These are phyloP conservation scores for Gymnodraco acuticeps DNA, from an alignment of 2,797 vertebrate genomes.

Conservation along the genomic window DNA sequence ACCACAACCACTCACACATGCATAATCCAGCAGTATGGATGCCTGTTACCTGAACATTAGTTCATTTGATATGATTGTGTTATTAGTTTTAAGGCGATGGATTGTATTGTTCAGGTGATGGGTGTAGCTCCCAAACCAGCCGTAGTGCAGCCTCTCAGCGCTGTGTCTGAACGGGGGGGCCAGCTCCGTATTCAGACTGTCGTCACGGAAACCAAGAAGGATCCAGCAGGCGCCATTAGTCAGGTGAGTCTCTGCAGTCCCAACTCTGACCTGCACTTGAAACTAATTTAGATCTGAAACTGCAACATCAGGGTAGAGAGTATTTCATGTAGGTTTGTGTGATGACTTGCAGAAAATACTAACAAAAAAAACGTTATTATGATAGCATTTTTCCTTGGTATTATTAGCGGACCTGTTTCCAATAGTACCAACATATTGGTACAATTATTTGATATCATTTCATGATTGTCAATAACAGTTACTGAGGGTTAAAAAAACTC, in stretches of 20 bases:
- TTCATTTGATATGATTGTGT: background rate
- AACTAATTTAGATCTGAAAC: background rate
- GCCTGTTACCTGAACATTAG: too few relatives aligned
- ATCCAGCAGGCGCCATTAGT: conserved; percentile 13
- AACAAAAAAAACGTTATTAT: background rate
- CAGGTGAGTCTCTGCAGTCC: conserved; percentile 37
- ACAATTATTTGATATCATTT: background rate
- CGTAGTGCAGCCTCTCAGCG: conserved; percentile 19
- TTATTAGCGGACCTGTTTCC: background rate
- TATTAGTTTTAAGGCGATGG: background rate
- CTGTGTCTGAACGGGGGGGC: conserved; percentile 24
- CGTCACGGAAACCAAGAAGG: conserved; percentile 35
- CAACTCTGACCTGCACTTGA: background rate
- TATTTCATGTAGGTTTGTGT: background rate
- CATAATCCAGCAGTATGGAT: too few relatives aligned
- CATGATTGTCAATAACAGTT: background rate
- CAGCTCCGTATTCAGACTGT: background rate
- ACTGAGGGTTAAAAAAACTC: background rate
- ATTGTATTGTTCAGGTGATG: conserved; percentile 46
- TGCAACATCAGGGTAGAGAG: background rate
- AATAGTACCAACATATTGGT: background rate
- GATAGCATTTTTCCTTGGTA: background rate
- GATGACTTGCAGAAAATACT: background rate
- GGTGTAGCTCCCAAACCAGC: conserved; percentile 52
- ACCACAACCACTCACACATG: background rate